Evolutionary conservation across 1,140 invertebrate species (phyloP), one percentile per base, ranked within the genome.

Genomic region (Odontomachus brunneus): DNA sequence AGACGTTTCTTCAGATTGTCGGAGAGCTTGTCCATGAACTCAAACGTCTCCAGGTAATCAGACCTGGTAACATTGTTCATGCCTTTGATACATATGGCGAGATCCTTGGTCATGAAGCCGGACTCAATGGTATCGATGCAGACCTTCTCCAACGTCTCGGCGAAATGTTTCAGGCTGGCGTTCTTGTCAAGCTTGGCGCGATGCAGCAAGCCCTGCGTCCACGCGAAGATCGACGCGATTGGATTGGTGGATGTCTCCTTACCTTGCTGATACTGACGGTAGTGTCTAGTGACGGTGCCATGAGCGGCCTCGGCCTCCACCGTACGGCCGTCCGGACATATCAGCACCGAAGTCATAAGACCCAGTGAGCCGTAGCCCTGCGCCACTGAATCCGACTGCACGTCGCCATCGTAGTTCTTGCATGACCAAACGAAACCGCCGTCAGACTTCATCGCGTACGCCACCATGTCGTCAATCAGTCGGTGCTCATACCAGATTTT

Each of bases 351-450:
- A 0, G 98, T 99, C 98, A 99, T 99, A 88, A 99, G 95, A 74
- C 98, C 98, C 22, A 99, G 93, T 3, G 98, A 99, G 29, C 97
- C 97, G 90, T 97, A 98, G 85, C 98, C 98, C 94, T 99, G 98
- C 87, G 99, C 99, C 19, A 99, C 97, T 5, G 98, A 98, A 94
- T 99, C 99, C 0, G 98, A 99, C 93, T 99, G 99, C 0, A 99
- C 99, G 95, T 99, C 99, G 49, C 99, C 99, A 92, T 99, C 99
- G 92, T 99, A 99, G 93, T 99, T 99, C 93, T 99, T 99, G 94
- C 99, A 98, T 24, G 99, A 98, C 99, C 99, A 99, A 0, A 99
- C 98, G 95, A 99, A 99, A 72, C 99, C 99, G 88, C 99, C 99
- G 85, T 99, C 97, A 1, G 98, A 98, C 93, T 99, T 99, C 97